These are phyloP conservation scores for Neodon shergylaensis DNA, from an alignment of 2,113 vertebrate genomes.

Conservation along the genomic window DNA sequence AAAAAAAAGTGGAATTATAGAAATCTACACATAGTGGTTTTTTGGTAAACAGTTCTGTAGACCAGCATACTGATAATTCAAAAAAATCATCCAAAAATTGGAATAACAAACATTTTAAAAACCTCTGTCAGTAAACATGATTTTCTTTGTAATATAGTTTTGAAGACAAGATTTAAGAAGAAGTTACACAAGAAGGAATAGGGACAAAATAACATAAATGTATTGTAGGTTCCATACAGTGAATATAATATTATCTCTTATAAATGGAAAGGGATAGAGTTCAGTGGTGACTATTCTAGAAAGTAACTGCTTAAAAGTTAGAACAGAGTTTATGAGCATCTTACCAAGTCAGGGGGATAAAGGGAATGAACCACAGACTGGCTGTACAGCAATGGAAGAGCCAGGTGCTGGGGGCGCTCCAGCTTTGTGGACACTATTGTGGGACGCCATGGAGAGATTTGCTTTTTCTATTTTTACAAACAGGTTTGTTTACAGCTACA, in stretches of 20 bases:
- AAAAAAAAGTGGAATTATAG: background rate
- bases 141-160: conserved; percentile 11
- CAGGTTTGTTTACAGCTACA: background rate
- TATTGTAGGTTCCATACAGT: background rate
- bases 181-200: background rate
- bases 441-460: background rate
- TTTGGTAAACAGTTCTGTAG: background rate
- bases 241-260: conserved; percentile 46
- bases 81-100: conserved; percentile 39
- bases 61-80: conserved; percentile 10
- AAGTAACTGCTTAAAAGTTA: background rate
- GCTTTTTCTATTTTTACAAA: background rate
- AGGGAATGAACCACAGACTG: background rate
- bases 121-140: background rate
- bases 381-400: background rate
- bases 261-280: background rate
- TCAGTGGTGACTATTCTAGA: background rate
- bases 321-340: background rate
- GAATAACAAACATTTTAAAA: conserved; percentile 48
- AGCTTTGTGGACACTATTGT: background rate
- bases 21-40: background rate
- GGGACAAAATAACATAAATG: background rate
- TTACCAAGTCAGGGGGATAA: background rate
- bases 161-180: conserved; percentile 13
- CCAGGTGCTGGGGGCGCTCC: background rate